phyloP scores from a whole-genome alignment of 2,113 vertebrate genomes.

The Nothoprocta perdicaria region DNA sequence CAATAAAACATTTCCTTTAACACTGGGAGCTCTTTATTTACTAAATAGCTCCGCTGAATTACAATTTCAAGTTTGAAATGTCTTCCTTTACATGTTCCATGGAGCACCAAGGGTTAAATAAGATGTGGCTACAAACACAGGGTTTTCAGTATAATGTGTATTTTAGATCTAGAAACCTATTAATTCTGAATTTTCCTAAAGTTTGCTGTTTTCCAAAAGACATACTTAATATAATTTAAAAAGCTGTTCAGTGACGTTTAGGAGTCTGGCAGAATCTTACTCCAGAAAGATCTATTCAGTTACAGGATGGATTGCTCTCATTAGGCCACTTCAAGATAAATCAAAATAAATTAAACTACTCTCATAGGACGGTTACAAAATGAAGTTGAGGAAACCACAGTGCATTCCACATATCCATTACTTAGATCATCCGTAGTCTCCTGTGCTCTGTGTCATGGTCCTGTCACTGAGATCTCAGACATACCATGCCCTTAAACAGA shows the following conservation, averaged over 20 bases:
- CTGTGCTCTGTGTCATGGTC: neutral
- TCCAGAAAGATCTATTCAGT: neutral
- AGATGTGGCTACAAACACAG: neutral
- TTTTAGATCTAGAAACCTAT: neutral
- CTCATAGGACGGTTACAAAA: neutral
- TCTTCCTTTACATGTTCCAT: neutral
- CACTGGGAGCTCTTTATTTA: neutral
- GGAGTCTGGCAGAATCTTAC: neutral
- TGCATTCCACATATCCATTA: neutral
- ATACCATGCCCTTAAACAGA: neutral
- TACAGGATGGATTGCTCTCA: neutral
- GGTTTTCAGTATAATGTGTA: neutral
- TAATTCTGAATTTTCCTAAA: neutral
- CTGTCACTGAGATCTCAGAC: neutral
- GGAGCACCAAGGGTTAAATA: neutral
- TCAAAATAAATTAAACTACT: neutral
- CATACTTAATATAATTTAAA: neutral
- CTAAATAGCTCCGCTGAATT: neutral
- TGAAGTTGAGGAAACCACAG: neutral
- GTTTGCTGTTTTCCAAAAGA: neutral
- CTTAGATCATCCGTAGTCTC: neutral
- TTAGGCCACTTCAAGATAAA: neutral
- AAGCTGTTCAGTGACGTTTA: neutral
- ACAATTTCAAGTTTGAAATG: neutral
- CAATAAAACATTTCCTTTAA: neutral